Base-by-base conservation (phyloP, 2,888 invertebrate genomes). In the Hyalella azteca region DNA sequence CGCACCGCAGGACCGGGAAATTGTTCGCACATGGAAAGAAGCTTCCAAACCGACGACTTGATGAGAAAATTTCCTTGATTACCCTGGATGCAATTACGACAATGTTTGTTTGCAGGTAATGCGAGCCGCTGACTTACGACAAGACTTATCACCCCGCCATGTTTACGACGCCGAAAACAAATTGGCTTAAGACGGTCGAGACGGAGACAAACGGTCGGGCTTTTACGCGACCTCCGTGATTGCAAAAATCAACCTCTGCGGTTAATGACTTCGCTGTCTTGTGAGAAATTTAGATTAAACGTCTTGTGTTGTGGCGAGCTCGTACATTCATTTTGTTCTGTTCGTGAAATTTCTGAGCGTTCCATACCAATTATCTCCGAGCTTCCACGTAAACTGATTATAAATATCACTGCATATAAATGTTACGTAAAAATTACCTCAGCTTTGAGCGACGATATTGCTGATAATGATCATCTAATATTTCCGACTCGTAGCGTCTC, bases 101-200 rank as follows among this genome's bases (percentile, higher is more conserved):
- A 36, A 66, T 19, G 66, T 39, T 66, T 66, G 66, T 66, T 66
- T 66, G 29, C 66, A n/a, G 66, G 66, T 66, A 66, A 66, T 66
- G 66, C 39, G 26, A 9, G 36, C 66, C 66, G 15, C 29, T 66
- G 36, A 66, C 36, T 66, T 66, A 66, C 13, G 66, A 66, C 36
- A 15, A 66, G 66, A 66, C 29, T 66, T 66, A 66, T 66, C 66
- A 36, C 22, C 36, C 39, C 32, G 39, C 66, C 36, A 36, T 66
- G 66, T 66, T 66, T 66, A 66, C 39, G 66, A 36, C 66, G 19
- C 39, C 36, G 66, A 66, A 66, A 66, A 66, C 66, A 66, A 66
- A 66, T 66, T 66, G 66, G 66, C 66, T 39, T 29, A 66, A 66
- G 36, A 19, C 36, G 66, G 15, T 66, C 66, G 19, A 19, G 66